Evolutionary conservation across 2,888 invertebrate genomes (phyloP), one percentile per base, ranked within the genome.

Genomic region (Byasa hedistus): DNA sequence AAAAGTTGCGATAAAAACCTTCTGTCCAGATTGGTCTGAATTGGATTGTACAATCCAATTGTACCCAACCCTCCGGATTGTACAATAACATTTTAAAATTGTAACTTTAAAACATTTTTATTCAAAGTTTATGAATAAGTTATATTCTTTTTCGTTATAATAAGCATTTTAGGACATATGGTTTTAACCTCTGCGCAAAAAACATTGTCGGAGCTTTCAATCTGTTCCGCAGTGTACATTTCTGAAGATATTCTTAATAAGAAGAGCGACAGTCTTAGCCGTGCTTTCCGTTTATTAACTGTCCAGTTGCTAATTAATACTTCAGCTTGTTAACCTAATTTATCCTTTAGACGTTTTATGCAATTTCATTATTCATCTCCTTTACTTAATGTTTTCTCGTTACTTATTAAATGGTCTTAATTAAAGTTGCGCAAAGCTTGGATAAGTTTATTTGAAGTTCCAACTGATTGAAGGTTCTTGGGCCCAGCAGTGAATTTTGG

Each of bases 221-320:
- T 51, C 48, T 32, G 32, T 60, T 60, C 17, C 48, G n/a, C n/a
- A 27, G 36, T 58, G 19, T 59, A 59, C 52, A 32, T 56, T 62
- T 56, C 56, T 52, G 39, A 39, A 12, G 39, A 27, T 21, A 54
- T 19, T 54, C 54, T 64, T 44, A 58, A 57, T 57, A 24, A 64
- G 54, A 39, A 64, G 59, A 27, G 27, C 23, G 4, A 27, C 27
- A 48, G 15, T 56, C 61, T 60, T 64, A 57, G 59, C 64, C 64
- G 68, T 66, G 55, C 71, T 70, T 73, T 71, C 70, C 69, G 69
- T 70, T 72, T 70, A 64, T 71, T 73, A 73, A 72, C 71, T 74
- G 72, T 70, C 61, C 71, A 61, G 63, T 56, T 60, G 58, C 63
- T 68, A 71, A 71, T 71, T 73, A 39, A 39, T 39, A 61, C 65